Conservation (phyloP, 2,888 invertebrate species). For the Noctuana brunneofusca region DNA sequence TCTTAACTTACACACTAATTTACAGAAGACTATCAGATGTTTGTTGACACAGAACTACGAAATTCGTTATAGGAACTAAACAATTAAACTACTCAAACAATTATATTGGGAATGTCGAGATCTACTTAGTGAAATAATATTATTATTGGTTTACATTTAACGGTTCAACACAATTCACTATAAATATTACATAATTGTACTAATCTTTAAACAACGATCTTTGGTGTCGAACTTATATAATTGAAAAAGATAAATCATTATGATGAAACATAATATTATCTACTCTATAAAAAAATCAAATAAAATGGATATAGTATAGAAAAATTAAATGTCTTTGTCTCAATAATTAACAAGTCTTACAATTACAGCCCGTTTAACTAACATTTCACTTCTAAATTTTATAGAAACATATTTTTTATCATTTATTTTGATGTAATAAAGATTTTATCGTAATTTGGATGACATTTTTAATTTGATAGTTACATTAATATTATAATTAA, state of each 20-base stretch:
- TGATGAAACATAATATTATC: slow-evolving; percentile 29
- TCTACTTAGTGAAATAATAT: slow-evolving; percentile 52
- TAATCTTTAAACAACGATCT: slow-evolving; percentile 59
- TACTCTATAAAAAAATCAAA: slow-evolving; percentile 39
- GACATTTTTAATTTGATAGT: too few relatives aligned
- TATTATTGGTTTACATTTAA: slow-evolving; percentile 41
- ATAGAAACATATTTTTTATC: background rate
- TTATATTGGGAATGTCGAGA: slow-evolving; percentile 75
- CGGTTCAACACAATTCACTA: slow-evolving; percentile 58
- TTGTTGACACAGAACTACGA: slow-evolving; percentile 48
- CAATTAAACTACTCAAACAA: slow-evolving; percentile 53
- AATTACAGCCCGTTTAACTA: slow-evolving; percentile 56
- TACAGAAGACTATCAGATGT: slow-evolving; percentile 41
- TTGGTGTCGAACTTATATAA: slow-evolving; percentile 66
- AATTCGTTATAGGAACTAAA: slow-evolving; percentile 52
- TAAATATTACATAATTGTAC: slow-evolving; percentile 55
- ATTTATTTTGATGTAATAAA: background rate
- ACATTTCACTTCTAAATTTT: slow-evolving; percentile 23
- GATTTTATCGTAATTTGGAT: background rate
- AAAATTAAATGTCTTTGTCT: slow-evolving; percentile 29
- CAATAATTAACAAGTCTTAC: slow-evolving; percentile 61
- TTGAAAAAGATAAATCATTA: slow-evolving; percentile 29
- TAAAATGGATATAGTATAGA: slow-evolving; percentile 24
- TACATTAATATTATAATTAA: too few relatives aligned
- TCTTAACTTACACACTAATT: slow-evolving; percentile 37